phyloP scores from a whole-genome alignment of 1,140 invertebrate genomes.

The Tetramorium alpestre region DNA sequence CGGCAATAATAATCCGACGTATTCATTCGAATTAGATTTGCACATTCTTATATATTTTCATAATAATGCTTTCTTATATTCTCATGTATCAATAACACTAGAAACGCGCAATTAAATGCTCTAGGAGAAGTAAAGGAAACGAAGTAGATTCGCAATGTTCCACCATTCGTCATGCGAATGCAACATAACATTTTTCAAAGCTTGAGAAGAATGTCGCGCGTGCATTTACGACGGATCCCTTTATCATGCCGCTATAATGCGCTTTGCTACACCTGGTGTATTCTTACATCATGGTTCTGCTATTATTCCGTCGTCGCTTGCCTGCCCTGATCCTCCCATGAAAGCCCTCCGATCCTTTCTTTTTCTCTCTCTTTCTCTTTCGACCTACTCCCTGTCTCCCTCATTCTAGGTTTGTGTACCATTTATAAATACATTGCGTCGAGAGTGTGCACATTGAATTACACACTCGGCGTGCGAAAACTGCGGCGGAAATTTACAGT shows the following conservation, averaged over 20 bases:
- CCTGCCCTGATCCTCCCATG: constrained; percentile 33
- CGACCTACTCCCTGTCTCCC: constrained; percentile 6
- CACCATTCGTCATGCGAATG: constrained; percentile 3
- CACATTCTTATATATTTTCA: background rate
- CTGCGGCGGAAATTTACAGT: background rate
- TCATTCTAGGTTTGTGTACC: constrained; percentile 40
- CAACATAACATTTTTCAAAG: constrained; percentile 43
- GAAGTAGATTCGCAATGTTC: constrained; percentile 1
- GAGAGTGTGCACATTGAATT: constrained; percentile 42
- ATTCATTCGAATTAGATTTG: background rate
- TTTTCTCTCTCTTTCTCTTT: constrained; percentile 2
- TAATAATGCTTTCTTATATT: background rate
- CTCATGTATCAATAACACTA: background rate
- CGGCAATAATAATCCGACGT: background rate
- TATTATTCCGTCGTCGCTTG: constrained; percentile 53
- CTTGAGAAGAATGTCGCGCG: constrained; percentile 37
- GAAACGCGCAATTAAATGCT: background rate
- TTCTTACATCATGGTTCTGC: constrained; percentile 51
- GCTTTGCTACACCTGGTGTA: constrained; percentile 50
- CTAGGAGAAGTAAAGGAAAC: background rate
- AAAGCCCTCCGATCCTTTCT: constrained; percentile 30
- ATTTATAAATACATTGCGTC: constrained; percentile 34
- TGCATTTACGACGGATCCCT: constrained; percentile 46
- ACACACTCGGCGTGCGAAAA: background rate
- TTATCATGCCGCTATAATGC: constrained; percentile 52